Evolutionary conservation across 2,113 vertebrate genomes (phyloP).

Genomic region (Cnemophilus loriae): DNA sequence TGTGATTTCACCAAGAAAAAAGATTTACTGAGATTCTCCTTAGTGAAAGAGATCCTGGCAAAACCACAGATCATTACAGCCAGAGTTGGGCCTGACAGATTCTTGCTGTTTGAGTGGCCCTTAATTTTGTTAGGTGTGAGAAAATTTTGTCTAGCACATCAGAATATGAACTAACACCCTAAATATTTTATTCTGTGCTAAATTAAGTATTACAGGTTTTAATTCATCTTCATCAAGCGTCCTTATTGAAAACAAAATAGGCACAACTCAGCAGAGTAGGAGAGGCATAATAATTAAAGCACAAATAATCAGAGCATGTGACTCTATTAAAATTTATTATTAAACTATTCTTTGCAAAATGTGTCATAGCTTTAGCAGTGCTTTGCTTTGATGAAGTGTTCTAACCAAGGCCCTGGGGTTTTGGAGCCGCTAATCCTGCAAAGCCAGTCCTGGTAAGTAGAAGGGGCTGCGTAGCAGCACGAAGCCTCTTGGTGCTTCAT

Average conservation of each 20-base stretch:
- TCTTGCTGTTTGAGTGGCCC: not conserved
- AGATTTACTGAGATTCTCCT: not conserved
- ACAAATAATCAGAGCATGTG: not conserved
- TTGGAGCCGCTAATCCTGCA: not conserved
- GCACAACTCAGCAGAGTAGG: not conserved
- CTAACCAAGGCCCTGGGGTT: not conserved
- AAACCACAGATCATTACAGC: not conserved
- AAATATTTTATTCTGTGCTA: conserved; percentile 16
- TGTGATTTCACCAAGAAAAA: not conserved
- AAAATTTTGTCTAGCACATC: not conserved
- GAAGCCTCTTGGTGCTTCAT: not conserved
- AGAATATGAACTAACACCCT: not conserved
- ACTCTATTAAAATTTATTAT: not conserved
- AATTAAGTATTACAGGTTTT: not conserved
- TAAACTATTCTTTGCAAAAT: not conserved
- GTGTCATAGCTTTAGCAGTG: not conserved
- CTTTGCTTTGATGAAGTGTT: not conserved
- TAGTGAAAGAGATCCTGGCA: not conserved
- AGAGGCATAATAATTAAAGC: not conserved
- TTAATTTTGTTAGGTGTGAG: not conserved
- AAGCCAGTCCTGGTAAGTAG: not conserved
- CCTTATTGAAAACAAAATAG: not conserved
- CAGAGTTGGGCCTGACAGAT: not conserved
- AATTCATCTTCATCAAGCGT: not conserved
- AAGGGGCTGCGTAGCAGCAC: too few species aligned